Base-by-base conservation (phyloP, 2,113 vertebrate species). In the Raja brachyura region DNA sequence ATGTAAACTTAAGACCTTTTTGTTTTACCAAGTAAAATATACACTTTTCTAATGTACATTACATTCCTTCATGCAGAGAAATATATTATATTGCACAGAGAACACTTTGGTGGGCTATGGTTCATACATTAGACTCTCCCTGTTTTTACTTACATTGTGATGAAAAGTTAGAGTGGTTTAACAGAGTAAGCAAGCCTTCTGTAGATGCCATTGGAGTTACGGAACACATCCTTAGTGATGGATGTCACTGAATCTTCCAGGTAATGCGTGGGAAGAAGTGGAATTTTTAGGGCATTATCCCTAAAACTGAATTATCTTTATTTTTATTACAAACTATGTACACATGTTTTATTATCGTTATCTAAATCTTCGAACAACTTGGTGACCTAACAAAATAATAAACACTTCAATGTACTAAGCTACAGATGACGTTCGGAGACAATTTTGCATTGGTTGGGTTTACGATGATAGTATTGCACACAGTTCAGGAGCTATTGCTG, bases 321-420 rank as follows among this genome's bases (percentile, higher is more conserved):
- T 90, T 92, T 92, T 92, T 48, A 22, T 92, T 92, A 73, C 90
- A 92, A 92, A 92, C 70, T 92, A 73, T 92, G 66, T 92, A 92
- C 88, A 92, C 18, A 3, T 68, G n/a, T 33, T 54, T 18, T 92
- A 48, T 92, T 92, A 18, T 54, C 18, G 48, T 11, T 92, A 48
- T 48, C 66, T 73, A 68, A 13, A 54, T 59, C 56, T 81, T 81
- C 78, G n/a, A 90, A 70, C 61, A 66, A 31, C 63, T 88, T 88
- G 31, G n/a, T 48, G 70, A 90, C 31, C 39, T 63, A 90, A 90
- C 31, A 14, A 88, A 90, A 39, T 92, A 33, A 48, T 86, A 22
- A 92, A 73, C 16, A 39, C 66, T 70, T 90, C 6, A 63, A 66
- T 7, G 33, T 73, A 92, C 22, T 68, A 10, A 48, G 33, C 33